A percentile compares a stretch with the other conserved stretches of the same genome.
These are phyloP conservation scores for Rhinoptilus africanus DNA, from an alignment of 2,113 vertebrate species.

Conservation along the genomic window DNA sequence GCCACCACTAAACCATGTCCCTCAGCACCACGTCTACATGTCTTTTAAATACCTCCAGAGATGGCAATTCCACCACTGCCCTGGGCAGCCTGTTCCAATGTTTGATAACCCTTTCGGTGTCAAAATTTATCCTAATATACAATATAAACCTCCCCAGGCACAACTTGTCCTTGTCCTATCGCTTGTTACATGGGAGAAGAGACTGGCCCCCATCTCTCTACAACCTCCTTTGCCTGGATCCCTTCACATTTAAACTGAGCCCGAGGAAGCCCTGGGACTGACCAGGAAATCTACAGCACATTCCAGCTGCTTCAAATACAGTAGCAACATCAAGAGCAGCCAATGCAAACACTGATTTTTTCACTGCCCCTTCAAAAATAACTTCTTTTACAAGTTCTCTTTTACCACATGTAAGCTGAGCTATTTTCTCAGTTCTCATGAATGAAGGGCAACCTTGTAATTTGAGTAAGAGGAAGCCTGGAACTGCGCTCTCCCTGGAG, in stretches of 20 bases:
- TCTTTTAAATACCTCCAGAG: too few relatives aligned
- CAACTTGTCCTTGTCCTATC: too few relatives aligned
- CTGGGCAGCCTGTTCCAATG: too few relatives aligned
- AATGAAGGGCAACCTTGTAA: conserved; percentile 36
- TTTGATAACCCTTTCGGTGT: too few relatives aligned
- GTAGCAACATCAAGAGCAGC: not conserved
- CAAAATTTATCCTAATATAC: too few relatives aligned
- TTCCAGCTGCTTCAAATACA: not conserved
- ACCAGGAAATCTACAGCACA: not conserved
- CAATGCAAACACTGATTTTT: not conserved
- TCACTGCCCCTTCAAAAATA: conserved; percentile 1
- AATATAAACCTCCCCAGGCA: too few relatives aligned
- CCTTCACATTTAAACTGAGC: rapidly evolving
- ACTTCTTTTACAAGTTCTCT: not conserved
- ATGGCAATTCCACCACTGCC: too few relatives aligned
- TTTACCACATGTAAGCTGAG: conserved; percentile 6
- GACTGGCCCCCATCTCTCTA: too few relatives aligned
- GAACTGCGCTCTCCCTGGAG: not conserved
- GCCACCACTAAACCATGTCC: too few relatives aligned
- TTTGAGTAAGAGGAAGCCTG: conserved; percentile 14
- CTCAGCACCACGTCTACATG: too few relatives aligned
- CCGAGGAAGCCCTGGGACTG: not conserved
- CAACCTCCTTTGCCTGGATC: not conserved
- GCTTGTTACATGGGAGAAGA: too few relatives aligned
- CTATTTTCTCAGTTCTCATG: not conserved